These are phyloP conservation scores for Mythimna ferrago DNA, from an alignment of 2,888 invertebrate species.

Conservation along the genomic window DNA sequence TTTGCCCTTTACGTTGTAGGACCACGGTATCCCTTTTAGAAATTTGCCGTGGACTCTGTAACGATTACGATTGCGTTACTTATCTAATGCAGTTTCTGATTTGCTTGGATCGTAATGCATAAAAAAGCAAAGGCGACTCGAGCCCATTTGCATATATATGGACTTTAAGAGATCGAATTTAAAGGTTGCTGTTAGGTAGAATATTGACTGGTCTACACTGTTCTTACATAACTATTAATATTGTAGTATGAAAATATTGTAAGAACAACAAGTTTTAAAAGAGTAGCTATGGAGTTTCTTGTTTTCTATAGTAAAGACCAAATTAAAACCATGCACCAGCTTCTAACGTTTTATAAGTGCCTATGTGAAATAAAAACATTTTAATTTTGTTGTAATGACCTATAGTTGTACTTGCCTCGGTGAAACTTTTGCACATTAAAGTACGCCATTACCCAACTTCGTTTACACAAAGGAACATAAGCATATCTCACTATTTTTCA, in stretches of 20 bases:
- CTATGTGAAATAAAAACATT: too few relatives aligned
- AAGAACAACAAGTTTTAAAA: too few relatives aligned
- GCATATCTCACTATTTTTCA: slow-evolving; percentile 3
- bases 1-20: too few relatives aligned
- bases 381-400: slow-evolving; percentile 8
- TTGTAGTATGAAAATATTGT: too few relatives aligned
- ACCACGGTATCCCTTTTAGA: too few relatives aligned
- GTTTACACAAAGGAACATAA: slow-evolving; percentile 20
- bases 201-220: too few relatives aligned
- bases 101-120: neutral
- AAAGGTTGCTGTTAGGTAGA: neutral
- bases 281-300: too few relatives aligned
- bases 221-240: too few relatives aligned
- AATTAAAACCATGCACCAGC: too few relatives aligned
- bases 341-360: too few relatives aligned
- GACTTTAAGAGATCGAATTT: slow-evolving; percentile 2
- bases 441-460: slow-evolving; percentile 5
- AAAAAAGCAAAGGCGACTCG: neutral
- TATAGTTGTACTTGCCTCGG: neutral
- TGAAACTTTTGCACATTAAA: slow-evolving; percentile 15
- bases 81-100: neutral
- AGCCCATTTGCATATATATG: slow-evolving; percentile 6
- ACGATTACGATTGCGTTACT: neutral
- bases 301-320: too few relatives aligned
- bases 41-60: too few relatives aligned